Evolutionary conservation across 2,113 vertebrate genomes (phyloP).

Genomic region (Capreolus pygargus): DNA sequence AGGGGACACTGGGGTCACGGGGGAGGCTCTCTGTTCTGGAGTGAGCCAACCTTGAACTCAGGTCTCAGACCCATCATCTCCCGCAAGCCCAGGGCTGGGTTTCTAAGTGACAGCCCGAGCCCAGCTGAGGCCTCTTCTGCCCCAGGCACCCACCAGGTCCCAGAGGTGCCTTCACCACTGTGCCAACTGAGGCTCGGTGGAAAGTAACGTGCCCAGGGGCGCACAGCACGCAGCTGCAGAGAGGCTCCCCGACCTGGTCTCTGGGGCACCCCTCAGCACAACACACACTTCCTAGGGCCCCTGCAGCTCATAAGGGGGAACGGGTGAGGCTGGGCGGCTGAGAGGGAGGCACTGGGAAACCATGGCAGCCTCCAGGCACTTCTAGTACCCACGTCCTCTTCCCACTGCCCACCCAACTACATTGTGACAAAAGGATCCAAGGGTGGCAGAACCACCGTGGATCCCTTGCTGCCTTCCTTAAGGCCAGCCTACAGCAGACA

Average conservation of each 20-base stretch:
- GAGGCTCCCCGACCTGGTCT: too few relatives aligned
- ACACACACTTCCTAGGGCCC: not conserved
- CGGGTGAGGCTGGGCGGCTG: not conserved
- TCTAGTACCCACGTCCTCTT: too few relatives aligned
- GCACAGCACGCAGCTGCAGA: not conserved
- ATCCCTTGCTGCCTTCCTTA: not conserved
- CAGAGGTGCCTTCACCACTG: fast-evolving
- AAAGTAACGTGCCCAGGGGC: not conserved
- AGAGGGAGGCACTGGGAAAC: not conserved
- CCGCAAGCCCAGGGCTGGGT: too few relatives aligned
- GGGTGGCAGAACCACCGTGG: not conserved
- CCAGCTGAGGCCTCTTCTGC: not conserved
- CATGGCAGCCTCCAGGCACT: not conserved
- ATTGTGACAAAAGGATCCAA: fast-evolving
- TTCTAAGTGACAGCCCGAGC: not conserved
- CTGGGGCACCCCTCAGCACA: not conserved
- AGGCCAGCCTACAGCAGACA: not conserved
- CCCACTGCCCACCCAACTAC: not conserved
- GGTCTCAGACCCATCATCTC: not conserved
- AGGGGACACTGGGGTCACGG: not conserved
- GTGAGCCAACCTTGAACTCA: not conserved
- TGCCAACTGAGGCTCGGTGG: not conserved
- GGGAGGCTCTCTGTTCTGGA: not conserved
- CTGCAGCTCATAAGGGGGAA: not conserved
- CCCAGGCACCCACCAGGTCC: not conserved